These are phyloP conservation scores for Fopius arisanus DNA, from an alignment of 1,140 invertebrate species.

Conservation along the genomic window DNA sequence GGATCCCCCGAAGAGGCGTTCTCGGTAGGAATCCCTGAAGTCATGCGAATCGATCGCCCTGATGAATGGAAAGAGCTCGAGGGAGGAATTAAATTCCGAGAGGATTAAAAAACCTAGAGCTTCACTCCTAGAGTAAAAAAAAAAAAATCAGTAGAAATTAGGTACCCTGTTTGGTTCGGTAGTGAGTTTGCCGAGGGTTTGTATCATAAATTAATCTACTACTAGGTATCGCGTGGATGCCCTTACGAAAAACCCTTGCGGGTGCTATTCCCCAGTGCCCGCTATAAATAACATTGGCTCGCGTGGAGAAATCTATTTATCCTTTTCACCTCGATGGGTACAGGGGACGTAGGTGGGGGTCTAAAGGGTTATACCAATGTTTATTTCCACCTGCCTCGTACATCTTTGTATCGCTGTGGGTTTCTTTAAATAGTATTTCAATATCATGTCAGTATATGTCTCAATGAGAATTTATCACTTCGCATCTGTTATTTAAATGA, in stretches of 20 bases:
- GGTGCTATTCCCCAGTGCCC: slow-evolving; percentile 3
- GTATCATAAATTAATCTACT: slow-evolving; percentile 10
- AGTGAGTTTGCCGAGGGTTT: not conserved
- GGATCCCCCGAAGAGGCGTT: not conserved
- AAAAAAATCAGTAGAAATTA: not conserved
- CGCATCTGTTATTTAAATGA: not conserved
- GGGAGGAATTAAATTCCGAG: not conserved
- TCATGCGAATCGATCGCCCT: not conserved
- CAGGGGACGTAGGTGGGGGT: not conserved
- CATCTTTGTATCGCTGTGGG: slow-evolving; percentile 8
- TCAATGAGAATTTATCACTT: not conserved
- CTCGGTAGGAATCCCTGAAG: not conserved
- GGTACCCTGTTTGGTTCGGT: slow-evolving; percentile 1
- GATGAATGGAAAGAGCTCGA: not conserved
- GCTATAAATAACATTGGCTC: slow-evolving; percentile 11
- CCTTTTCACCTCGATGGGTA: not conserved
- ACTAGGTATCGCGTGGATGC: slow-evolving; percentile 12
- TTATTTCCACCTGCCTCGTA: slow-evolving; percentile 6
- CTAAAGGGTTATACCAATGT: not conserved
- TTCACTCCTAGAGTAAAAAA: not conserved
- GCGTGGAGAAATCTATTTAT: slow-evolving; percentile 14
- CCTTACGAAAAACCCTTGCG: not conserved
- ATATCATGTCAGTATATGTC: not conserved
- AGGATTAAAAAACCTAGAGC: not conserved
- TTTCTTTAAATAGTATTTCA: slow-evolving; percentile 9